A percentile compares a stretch with the other conserved stretches of the same genome.
Evolutionary conservation across 1,140 invertebrate genomes (phyloP).

Genomic region (Acromyrmex charruanus): DNA sequence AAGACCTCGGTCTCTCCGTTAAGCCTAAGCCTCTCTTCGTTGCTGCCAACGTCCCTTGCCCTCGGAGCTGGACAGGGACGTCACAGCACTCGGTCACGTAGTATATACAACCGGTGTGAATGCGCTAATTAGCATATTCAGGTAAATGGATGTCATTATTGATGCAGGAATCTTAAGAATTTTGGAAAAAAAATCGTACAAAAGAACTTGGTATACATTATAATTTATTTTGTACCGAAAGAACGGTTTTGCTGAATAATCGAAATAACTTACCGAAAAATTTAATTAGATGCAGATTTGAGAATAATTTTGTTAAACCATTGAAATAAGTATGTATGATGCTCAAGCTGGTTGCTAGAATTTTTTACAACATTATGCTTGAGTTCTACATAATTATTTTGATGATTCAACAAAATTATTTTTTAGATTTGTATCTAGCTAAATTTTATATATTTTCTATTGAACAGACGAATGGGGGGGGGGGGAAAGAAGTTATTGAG

Average conservation of each 20-base stretch:
- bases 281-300: no score
- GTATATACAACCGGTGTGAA: not conserved
- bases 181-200: not conserved
- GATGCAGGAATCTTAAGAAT: not conserved
- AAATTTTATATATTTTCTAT: not conserved
- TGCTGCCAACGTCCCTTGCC: constrained; percentile 1
- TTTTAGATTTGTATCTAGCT: no score
- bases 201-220: not conserved
- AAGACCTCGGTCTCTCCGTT: constrained; percentile 25
- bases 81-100: not conserved
- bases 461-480: not conserved
- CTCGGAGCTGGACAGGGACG: constrained; percentile 4
- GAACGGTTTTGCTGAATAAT: no score
- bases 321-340: no score
- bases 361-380: no score
- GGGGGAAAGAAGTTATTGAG: not conserved
- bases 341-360: no score
- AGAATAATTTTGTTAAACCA: no score
- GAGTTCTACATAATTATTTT: no score
- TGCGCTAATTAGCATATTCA: constrained; percentile 32
- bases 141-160: constrained; percentile 3
- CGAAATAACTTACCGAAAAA: no score
- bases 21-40: not conserved
- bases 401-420: no score
- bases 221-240: not conserved